phyloP scores from a whole-genome alignment of 1,140 invertebrate genomes.

The Panonychus citri region DNA sequence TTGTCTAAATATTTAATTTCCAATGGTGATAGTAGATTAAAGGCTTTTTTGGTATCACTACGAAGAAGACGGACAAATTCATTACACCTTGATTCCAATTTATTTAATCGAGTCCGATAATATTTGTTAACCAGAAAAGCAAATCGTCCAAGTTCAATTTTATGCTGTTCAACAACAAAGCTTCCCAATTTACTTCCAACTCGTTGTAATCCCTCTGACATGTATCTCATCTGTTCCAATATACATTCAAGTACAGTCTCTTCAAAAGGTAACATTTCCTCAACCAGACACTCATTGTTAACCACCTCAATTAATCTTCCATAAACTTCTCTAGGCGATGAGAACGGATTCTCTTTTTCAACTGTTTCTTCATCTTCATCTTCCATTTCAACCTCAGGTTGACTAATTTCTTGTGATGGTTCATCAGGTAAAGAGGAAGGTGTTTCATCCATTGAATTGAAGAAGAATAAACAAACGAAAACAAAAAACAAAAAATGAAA shows the following conservation, averaged over 20 bases:
- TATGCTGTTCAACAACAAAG: slow-evolving; percentile 11
- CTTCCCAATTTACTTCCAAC: slow-evolving; percentile 1
- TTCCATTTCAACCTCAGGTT: no score
- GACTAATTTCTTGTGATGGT: no score
- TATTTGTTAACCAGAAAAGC: slow-evolving; percentile 10
- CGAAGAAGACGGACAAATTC: slow-evolving; percentile 8
- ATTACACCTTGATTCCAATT: slow-evolving; percentile 8
- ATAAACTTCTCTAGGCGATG: slow-evolving; percentile 5
- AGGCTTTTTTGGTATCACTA: slow-evolving; percentile 1
- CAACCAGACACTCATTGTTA: slow-evolving; percentile 4
- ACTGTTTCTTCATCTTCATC: no score
- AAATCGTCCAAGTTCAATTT: slow-evolving; percentile 9
- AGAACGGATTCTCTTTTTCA: no score
- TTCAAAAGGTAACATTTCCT: slow-evolving; percentile 9
- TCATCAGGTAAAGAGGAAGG: no score
- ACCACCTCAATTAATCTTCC: slow-evolving; percentile 6
- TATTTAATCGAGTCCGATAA: slow-evolving; percentile 4
- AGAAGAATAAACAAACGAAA: no score
- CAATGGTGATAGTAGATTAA: slow-evolving; percentile 4
- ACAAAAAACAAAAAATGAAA: no score
- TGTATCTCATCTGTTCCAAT: slow-evolving; percentile 10
- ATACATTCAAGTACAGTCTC: slow-evolving; percentile 8
- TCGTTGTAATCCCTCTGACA: slow-evolving; percentile 3
- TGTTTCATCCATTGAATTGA: no score
- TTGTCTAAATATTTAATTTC: slow-evolving; percentile 12